phyloP scores from a whole-genome alignment of 2,888 invertebrate genomes.

The Bibio marci region DNA sequence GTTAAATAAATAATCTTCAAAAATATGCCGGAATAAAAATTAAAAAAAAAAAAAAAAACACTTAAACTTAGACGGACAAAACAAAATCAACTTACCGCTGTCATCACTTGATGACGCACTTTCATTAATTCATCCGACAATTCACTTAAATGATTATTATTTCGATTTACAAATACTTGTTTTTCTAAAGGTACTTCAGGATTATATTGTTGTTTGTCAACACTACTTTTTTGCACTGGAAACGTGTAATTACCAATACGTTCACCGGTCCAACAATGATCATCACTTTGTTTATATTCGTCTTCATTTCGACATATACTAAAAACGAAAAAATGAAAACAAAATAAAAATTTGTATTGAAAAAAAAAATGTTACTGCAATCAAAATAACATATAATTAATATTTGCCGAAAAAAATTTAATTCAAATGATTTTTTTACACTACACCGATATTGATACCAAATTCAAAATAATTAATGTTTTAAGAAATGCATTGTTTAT shows the following conservation, averaged over 20 bases:
- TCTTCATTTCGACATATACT: conserved; percentile 28
- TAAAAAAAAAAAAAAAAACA: not conserved
- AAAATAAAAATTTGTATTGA: too few relatives aligned
- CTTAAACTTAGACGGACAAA: too few relatives aligned
- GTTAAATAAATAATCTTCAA: not conserved
- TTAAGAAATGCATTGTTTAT: too few relatives aligned
- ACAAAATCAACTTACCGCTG: conserved; percentile 26
- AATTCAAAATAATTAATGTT: too few relatives aligned
- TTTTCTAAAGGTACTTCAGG: conserved; percentile 26
- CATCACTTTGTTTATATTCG: conserved; percentile 20
- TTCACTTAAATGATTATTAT: conserved; percentile 19
- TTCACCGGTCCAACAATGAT: conserved; percentile 29
- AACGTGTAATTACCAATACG: conserved; percentile 27
- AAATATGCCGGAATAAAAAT: not conserved
- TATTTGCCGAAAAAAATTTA: too few relatives aligned
- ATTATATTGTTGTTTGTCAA: conserved; percentile 27
- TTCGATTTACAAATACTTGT: conserved; percentile 17
- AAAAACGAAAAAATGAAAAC: not conserved
- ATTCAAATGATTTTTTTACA: too few relatives aligned
- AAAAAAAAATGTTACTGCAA: too few relatives aligned
- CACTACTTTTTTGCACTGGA: conserved; percentile 22
- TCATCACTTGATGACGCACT: conserved; percentile 25
- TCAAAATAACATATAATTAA: too few relatives aligned
- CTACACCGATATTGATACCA: too few relatives aligned
- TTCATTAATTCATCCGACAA: conserved; percentile 27